Conservation (phyloP, 1,140 invertebrate genomes). For the Drosophila pectinifera region DNA sequence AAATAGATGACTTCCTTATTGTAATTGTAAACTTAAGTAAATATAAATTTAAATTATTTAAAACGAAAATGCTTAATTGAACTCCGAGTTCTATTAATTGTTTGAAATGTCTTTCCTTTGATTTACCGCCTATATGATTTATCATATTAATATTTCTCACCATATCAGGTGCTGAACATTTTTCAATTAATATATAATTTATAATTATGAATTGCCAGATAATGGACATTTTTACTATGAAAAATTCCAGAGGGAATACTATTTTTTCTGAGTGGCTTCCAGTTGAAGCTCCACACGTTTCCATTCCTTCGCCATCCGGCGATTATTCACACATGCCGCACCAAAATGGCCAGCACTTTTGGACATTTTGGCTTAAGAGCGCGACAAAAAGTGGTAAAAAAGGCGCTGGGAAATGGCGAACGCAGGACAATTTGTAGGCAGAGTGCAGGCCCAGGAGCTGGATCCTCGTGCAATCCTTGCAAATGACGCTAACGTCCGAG, state of each 20-base stretch:
- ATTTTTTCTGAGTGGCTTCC: constrained; percentile 6
- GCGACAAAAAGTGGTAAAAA: constrained; percentile 42
- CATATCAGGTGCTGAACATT: background rate
- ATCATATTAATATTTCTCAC: background rate
- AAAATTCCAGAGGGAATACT: background rate
- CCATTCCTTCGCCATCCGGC: constrained; percentile 52
- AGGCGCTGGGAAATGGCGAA: constrained; percentile 17
- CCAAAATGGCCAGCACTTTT: constrained; percentile 76
- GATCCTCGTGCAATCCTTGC: constrained; percentile 43
- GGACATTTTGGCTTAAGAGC: constrained; percentile 55
- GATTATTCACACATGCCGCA: constrained; percentile 84
- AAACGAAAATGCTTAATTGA: too few species aligned
- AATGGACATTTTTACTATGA: background rate
- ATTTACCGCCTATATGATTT: background rate
- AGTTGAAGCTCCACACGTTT: background rate
- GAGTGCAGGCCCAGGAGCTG: constrained; percentile 25
- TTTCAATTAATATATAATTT: background rate
- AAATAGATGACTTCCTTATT: background rate
- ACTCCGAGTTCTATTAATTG: background rate
- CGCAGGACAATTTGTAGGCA: constrained; percentile 69
- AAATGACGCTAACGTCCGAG: constrained; percentile 57
- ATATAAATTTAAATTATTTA: background rate
- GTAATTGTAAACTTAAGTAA: too few species aligned
- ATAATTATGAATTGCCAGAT: background rate
- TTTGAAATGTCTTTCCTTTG: too few species aligned